A percentile compares a stretch with the other conserved stretches of the same genome.
These are phyloP conservation scores for Poecile atricapillus DNA, from an alignment of 2,113 vertebrate genomes.

Conservation along the genomic window DNA sequence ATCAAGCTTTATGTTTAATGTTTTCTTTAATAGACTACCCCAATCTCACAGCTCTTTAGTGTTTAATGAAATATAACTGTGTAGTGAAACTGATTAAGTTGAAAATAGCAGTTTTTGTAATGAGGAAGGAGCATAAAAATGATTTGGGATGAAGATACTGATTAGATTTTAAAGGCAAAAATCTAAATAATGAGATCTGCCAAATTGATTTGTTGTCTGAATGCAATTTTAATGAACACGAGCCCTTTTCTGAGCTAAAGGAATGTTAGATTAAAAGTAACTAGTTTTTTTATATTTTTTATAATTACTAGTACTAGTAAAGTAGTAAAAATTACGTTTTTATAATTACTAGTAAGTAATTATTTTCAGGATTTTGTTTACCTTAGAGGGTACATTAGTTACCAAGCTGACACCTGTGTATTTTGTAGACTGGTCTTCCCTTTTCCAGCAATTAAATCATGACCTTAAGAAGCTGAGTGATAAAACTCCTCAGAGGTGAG, in stretches of 20 bases:
- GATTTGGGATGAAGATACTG: neutral
- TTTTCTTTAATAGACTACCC: neutral
- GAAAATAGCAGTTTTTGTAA: slow-evolving; percentile 37
- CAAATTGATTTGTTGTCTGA: slow-evolving; percentile 7
- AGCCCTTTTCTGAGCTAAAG: neutral
- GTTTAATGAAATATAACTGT: slow-evolving; percentile 26
- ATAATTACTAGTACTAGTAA: no score
- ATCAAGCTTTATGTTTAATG: neutral
- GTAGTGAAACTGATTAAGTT: slow-evolving; percentile 17
- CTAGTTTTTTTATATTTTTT: no score
- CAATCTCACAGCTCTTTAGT: neutral
- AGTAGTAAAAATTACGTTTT: no score
- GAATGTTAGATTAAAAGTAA: neutral
- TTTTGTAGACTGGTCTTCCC: neutral
- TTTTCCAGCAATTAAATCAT: neutral
- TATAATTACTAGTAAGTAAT: neutral
- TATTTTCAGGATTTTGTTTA: slow-evolving; percentile 29
- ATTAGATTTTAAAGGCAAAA: slow-evolving; percentile 32
- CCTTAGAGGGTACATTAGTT: neutral
- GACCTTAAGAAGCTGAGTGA: neutral
- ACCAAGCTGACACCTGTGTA: neutral
- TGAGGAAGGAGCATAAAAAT: slow-evolving; percentile 22
- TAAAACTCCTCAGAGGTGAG: neutral
- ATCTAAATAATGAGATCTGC: slow-evolving; percentile 37
- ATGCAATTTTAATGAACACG: slow-evolving; percentile 15